Conservation (phyloP, 2,113 vertebrate species). For the Heteronetta atricapilla region DNA sequence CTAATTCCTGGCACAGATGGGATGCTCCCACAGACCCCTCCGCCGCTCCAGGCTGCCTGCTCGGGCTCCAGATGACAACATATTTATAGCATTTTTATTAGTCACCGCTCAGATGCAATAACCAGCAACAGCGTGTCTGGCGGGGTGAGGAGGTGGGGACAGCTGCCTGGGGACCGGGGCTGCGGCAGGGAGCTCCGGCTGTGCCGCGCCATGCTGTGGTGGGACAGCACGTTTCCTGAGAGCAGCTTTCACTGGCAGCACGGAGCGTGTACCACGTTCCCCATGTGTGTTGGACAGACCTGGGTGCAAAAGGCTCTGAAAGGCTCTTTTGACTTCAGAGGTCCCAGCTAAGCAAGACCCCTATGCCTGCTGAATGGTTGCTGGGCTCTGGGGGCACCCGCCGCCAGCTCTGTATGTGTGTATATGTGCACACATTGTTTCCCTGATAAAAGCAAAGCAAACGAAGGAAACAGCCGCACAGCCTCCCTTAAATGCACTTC, state of each 20-base stretch:
- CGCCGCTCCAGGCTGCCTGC: background rate
- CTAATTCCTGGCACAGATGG: background rate
- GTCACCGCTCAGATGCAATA: background rate
- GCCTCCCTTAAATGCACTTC: background rate
- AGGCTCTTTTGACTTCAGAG: background rate
- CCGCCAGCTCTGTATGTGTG: background rate
- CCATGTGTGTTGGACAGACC: background rate
- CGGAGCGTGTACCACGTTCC: accelerated
- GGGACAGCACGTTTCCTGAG: background rate
- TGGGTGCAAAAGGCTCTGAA: background rate
- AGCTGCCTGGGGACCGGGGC: background rate
- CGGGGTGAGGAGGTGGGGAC: background rate
- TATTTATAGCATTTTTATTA: background rate
- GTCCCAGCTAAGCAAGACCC: background rate
- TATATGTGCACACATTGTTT: accelerated
- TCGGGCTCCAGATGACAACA: background rate
- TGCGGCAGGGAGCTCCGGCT: background rate
- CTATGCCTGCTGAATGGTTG: background rate
- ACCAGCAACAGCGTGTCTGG: background rate
- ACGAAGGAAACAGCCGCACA: background rate
- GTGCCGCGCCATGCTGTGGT: background rate
- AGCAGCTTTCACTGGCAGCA: background rate
- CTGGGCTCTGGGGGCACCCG: background rate
- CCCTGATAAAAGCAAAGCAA: background rate
- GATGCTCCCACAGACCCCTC: background rate